Percentiles rank a stretch among this genome's conserved stretches.
phyloP scores from a whole-genome alignment of 2,888 invertebrate species.

The Eupithecia exiguata region DNA sequence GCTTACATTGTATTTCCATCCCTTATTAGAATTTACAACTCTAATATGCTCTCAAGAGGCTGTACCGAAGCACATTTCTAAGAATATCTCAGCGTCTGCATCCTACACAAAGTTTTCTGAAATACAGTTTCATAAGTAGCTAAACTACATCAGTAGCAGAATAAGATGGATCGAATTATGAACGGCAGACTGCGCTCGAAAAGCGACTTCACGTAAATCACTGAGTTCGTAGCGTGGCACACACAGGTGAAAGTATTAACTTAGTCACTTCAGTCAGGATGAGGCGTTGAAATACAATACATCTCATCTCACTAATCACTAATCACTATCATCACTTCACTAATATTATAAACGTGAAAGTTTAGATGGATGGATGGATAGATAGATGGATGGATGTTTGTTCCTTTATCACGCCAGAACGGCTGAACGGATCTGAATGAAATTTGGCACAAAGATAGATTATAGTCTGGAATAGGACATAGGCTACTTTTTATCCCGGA shows the following conservation, averaged over 20 bases:
- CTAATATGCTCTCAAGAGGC: background rate
- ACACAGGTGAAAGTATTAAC: background rate
- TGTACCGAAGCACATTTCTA: background rate
- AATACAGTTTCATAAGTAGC: slow-evolving; percentile 28
- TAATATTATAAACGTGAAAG: background rate
- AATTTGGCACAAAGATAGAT: no score
- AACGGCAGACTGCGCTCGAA: slow-evolving; percentile 40
- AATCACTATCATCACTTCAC: no score
- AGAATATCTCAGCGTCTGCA: background rate
- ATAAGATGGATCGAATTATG: slow-evolving; percentile 44
- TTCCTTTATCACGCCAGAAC: no score
- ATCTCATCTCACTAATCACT: no score
- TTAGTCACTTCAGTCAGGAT: background rate
- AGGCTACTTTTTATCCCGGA: no score
- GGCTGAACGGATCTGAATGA: no score
- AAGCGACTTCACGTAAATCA: slow-evolving; percentile 41
- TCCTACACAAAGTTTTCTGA: slow-evolving; percentile 18
- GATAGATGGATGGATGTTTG: no score
- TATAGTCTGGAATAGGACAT: no score
- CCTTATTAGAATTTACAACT: no score
- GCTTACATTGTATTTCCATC: no score
- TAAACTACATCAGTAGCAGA: slow-evolving; percentile 38
- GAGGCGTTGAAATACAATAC: background rate
- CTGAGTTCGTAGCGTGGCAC: slow-evolving; percentile 25
- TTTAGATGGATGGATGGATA: no score